Evolutionary conservation across 2,797 vertebrate genomes (phyloP), one percentile per base, ranked within the genome.

Genomic region (Oreonectes daqikongensis): DNA sequence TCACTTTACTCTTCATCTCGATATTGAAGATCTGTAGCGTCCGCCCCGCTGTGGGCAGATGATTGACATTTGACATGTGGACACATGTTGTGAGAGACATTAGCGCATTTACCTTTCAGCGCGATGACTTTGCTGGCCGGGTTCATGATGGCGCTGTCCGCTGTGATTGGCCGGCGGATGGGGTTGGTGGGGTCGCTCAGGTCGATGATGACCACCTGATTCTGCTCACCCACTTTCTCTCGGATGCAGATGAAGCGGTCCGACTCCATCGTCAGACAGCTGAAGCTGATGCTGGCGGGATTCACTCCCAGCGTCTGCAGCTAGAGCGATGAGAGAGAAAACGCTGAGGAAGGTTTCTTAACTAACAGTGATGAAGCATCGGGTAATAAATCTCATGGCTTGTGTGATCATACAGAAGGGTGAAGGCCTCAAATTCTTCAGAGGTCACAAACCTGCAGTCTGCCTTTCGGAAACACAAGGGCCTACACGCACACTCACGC

Each of bases 1-100:
- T 98, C 92, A 97, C 91, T 90, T 97, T 98, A 80, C 95, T 98
- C 91, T 97, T 98, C 94, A 96, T 96, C 88, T 97, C 96, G 75
- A 97, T 97, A 90, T 97, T 98, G 88, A 98, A 97, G 83, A 97
- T 97, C 85, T 97, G 97, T 84, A 98, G 94, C 0, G 94, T 97
- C 90, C 97, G 97, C 72, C 95, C 96, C 68, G 96, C 96, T 98
- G 60, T 5, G 22, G 24, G 7, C 9, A 22, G 0, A 18, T 77
- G 18, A n/a, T 20, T 42, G 57, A 46, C 55, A 5, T 22, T 12
- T 24, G 18, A 48, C 38, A 32, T 20, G 15, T 63, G 35, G n/a
- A 53, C 24, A 24, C 12, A 3, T 53, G 50, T 3, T 22, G 20
- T 12, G 1, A 24, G 20, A 24, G 9, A 11, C 20, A 22, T 24